Percentiles rank a stretch among this genome's conserved stretches.
These are phyloP conservation scores for Hartigia nigra DNA, from an alignment of 2,888 invertebrate species.

Conservation along the genomic window DNA sequence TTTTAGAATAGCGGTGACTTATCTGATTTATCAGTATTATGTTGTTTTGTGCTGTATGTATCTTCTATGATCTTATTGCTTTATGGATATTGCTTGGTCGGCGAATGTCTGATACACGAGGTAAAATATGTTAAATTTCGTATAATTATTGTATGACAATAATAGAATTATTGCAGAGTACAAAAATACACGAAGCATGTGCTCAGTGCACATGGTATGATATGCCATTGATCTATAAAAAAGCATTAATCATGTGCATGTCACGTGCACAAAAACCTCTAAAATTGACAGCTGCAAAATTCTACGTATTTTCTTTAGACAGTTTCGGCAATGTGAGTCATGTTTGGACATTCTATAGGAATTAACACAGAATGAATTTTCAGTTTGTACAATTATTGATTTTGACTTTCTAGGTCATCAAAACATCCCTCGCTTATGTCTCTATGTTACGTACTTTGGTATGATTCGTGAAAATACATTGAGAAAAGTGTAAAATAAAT, in stretches of 20 bases:
- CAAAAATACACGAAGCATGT: conserved; percentile 66
- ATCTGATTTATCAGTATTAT: conserved; percentile 1
- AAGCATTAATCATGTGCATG: conserved; percentile 67
- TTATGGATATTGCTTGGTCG: conserved; percentile 40
- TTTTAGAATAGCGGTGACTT: not conserved
- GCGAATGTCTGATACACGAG: conserved; percentile 37
- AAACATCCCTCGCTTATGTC: conserved; percentile 27
- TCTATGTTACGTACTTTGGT: conserved; percentile 28
- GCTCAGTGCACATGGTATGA: conserved; percentile 71
- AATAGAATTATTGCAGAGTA: conserved; percentile 52
- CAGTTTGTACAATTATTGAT: not conserved
- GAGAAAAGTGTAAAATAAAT: not conserved
- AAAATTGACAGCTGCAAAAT: conserved; percentile 69
- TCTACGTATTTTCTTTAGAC: conserved; percentile 67
- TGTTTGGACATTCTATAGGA: not conserved
- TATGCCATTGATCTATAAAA: conserved; percentile 65
- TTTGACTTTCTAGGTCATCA: conserved; percentile 31
- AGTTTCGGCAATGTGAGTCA: conserved; percentile 68
- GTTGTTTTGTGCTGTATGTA: conserved; percentile 27
- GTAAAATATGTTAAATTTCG: conserved; percentile 24
- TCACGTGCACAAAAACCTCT: conserved; percentile 68
- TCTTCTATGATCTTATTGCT: conserved; percentile 30
- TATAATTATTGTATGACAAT: conserved; percentile 15
- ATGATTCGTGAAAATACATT: conserved; percentile 1
- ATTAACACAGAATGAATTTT: not conserved